phyloP scores from a whole-genome alignment of 2,113 vertebrate genomes.

The Fregata magnificens region DNA sequence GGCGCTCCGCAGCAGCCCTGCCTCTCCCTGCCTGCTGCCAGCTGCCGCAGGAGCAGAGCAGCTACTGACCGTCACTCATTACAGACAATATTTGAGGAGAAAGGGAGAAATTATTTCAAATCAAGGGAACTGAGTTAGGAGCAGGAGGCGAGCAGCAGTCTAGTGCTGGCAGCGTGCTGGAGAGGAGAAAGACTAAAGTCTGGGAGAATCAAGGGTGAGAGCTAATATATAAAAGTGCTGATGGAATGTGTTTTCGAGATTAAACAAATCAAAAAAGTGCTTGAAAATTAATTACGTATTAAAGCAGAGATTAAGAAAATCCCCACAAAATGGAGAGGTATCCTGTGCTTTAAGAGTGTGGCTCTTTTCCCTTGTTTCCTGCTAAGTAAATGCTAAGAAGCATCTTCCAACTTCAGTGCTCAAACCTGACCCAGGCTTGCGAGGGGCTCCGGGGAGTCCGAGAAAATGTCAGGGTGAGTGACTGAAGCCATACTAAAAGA shows the following conservation, averaged over 20 bases:
- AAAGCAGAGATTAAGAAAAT: not conserved
- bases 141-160: not conserved
- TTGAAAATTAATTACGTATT: not conserved
- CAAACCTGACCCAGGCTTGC: not conserved
- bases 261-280: not conserved
- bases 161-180: not conserved
- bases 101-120: slow-evolving; percentile 44
- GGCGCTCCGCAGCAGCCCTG: not conserved
- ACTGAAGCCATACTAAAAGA: slow-evolving; percentile 24
- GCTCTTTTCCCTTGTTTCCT: not conserved
- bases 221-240: not conserved
- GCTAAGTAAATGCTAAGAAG: not conserved
- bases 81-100: slow-evolving; percentile 24
- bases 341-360: not conserved
- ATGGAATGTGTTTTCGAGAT: not conserved
- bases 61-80: slow-evolving; percentile 24
- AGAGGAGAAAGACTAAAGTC: not conserved
- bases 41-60: not conserved
- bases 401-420: not conserved
- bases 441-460: not conserved
- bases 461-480: slow-evolving; percentile 13
- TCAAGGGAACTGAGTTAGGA: not conserved
- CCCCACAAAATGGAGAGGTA: not conserved
- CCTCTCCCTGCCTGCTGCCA: not conserved
- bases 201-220: not conserved